Conservation (phyloP, 1,140 invertebrate species). For the Anastrepha obliqua region DNA sequence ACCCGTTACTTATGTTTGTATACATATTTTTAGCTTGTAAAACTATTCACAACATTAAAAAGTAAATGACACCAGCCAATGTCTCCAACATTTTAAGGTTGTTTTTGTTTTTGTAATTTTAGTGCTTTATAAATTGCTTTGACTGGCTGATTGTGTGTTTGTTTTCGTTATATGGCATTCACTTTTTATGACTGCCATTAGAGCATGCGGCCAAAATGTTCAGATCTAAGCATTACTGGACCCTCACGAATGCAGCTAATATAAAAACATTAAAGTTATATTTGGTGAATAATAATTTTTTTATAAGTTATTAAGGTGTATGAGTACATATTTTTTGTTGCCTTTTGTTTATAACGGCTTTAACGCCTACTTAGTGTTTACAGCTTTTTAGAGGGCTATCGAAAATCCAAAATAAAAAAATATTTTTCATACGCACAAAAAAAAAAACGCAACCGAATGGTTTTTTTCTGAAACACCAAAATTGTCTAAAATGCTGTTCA, state of each 20-base stretch:
- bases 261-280: neutral
- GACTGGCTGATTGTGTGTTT: neutral
- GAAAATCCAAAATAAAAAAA: too few species aligned
- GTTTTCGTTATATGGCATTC: neutral
- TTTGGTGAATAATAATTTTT: neutral
- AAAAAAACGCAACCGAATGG: too few species aligned
- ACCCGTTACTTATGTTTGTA: neutral
- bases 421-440: too few species aligned
- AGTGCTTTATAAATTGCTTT: conserved; percentile 17
- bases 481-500: too few species aligned
- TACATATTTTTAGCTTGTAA: neutral
- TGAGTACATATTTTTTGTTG: neutral
- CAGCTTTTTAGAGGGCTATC: too few species aligned
- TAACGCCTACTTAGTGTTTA: too few species aligned
- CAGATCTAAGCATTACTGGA: neutral
- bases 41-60: conserved; percentile 11
- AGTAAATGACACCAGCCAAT: neutral
- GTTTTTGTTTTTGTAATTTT: neutral
- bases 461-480: too few species aligned
- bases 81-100: conserved; percentile 17
- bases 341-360: too few species aligned
- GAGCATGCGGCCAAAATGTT: conserved; percentile 3
- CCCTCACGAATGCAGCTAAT: neutral
- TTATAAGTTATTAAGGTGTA: neutral
- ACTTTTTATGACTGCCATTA: conserved; percentile 24